A percentile compares a stretch with the other conserved stretches of the same genome.
phyloP scores from a whole-genome alignment of 2,888 invertebrate genomes.

The Eurois occulta region DNA sequence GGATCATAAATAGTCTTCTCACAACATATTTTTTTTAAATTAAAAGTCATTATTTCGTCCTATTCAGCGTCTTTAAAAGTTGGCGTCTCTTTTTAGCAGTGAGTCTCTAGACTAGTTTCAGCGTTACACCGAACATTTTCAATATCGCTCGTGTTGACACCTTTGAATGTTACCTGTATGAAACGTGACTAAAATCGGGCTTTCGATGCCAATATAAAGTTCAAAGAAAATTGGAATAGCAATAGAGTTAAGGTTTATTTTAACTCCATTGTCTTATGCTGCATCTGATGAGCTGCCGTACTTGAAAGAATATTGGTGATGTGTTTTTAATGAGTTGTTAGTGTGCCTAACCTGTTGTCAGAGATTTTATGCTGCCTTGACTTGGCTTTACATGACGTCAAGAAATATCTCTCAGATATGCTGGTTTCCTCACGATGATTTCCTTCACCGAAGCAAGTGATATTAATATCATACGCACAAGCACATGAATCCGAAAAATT shows the following conservation, averaged over 20 bases:
- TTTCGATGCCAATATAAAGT: slow-evolving; percentile 65
- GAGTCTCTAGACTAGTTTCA: slow-evolving; percentile 63
- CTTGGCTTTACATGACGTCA: too few species aligned
- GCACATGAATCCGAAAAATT: too few species aligned
- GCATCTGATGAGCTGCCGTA: neutral
- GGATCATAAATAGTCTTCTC: neutral
- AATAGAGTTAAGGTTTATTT: slow-evolving; percentile 8
- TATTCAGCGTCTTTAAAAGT: too few species aligned
- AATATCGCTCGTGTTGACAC: slow-evolving; percentile 74
- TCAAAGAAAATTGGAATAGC: slow-evolving; percentile 30
- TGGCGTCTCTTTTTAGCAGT: slow-evolving; percentile 1
- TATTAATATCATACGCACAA: too few species aligned
- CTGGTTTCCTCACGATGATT: too few species aligned
- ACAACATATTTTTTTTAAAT: too few species aligned
- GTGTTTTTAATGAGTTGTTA: too few species aligned
- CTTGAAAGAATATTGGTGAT: neutral
- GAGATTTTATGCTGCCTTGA: too few species aligned
- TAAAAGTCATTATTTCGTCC: too few species aligned
- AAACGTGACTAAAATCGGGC: slow-evolving; percentile 75
- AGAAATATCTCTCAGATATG: too few species aligned
- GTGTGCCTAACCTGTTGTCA: too few species aligned
- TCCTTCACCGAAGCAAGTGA: too few species aligned
- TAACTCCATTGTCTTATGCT: neutral
- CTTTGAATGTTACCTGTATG: slow-evolving; percentile 73
- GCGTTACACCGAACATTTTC: slow-evolving; percentile 73